Evolutionary conservation across 2,113 vertebrate genomes (phyloP), one percentile per base, ranked within the genome.

Genomic region (Tenebrosternarchus preto): DNA sequence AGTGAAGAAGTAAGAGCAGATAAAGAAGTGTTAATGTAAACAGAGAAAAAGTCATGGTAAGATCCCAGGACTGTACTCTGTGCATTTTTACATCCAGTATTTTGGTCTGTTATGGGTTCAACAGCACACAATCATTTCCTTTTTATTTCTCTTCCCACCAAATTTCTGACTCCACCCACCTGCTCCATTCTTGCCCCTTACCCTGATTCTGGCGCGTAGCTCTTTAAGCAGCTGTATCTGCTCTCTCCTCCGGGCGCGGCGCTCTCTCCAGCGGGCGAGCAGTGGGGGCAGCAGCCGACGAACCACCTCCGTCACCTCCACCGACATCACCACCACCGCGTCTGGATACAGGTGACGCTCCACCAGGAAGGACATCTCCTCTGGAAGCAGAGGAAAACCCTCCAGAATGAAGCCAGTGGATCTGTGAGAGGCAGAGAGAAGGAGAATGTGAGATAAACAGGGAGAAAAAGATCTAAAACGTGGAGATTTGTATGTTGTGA

Each of bases 381-480:
- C 92, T 0, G 50, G 2, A 77, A 88, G 90, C 68, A 89, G 84
- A 63, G 96, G 97, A 86, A 98, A 98, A 43, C 96, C 96, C 82
- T 99, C 97, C 67, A 99, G 85, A 85, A 99, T 91, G 88, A 99
- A 98, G 27, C 98, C 98, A 43, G 91, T 93, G 8, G 96, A 97
- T 80, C 98, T 99, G 86, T 71, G 75, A 83, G 8, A 71, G 55
- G 50, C 89, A 68, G 16, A 39, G 29, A 55, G 43, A 24, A n/a
- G 24, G 19, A 55, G 1, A 61, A 74, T 83, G 8, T 69, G 55
- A 56, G 88, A 68, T 6, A 39, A 33, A 46, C n/a, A n/a, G n/a
- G 16, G 19, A 68, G 0, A 55, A 33, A 24, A 0, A 71, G 15
- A n/a, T n/a, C n/a, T n/a, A n/a, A n/a, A n/a, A 12, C 1, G 3